A percentile compares a stretch with the other conserved stretches of the same genome.
These are phyloP conservation scores for Pangasius sanitwongsei DNA, from an alignment of 2,797 vertebrate species.

Conservation along the genomic window DNA sequence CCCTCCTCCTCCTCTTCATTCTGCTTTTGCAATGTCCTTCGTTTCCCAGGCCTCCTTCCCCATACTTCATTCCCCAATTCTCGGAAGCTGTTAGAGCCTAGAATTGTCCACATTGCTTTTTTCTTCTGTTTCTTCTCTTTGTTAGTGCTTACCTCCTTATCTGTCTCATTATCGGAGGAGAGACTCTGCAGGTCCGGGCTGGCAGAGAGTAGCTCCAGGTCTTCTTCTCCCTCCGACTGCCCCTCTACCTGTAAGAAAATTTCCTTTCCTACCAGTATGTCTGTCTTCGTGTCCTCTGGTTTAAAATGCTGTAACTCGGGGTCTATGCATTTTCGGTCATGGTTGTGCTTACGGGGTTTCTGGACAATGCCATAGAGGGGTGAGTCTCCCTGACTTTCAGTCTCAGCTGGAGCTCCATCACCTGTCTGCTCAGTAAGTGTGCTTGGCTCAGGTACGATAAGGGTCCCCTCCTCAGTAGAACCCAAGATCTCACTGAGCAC, in stretches of 20 bases:
- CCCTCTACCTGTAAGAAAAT: constrained; percentile 44
- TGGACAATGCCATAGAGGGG: constrained; percentile 41
- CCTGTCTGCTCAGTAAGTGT: constrained; percentile 10
- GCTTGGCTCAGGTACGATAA: constrained; percentile 39
- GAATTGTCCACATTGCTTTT: constrained; percentile 20
- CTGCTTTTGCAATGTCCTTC: constrained; percentile 68
- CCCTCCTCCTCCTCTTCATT: constrained; percentile 61
- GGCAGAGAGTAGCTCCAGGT: background rate
- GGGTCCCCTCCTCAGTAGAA: constrained; percentile 59
- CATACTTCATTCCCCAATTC: constrained; percentile 66
- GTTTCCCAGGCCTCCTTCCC: constrained; percentile 67
- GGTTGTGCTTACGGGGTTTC: constrained; percentile 32
- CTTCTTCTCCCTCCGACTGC: constrained; percentile 23
- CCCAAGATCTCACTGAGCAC: constrained; percentile 74
- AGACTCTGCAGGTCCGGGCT: constrained; percentile 28
- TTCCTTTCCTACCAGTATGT: constrained; percentile 54
- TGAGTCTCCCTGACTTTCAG: constrained; percentile 34
- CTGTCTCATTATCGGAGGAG: constrained; percentile 40
- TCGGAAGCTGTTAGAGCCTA: constrained; percentile 66
- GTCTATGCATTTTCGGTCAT: constrained; percentile 16
- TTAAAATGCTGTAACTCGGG: constrained; percentile 54
- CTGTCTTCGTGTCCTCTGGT: constrained; percentile 56
- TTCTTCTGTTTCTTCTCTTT: constrained; percentile 18
- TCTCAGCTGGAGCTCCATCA: background rate
- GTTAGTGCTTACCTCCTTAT: constrained; percentile 38